Conservation (phyloP, 1,140 invertebrate genomes). For the Drosophila punjabiensis region DNA sequence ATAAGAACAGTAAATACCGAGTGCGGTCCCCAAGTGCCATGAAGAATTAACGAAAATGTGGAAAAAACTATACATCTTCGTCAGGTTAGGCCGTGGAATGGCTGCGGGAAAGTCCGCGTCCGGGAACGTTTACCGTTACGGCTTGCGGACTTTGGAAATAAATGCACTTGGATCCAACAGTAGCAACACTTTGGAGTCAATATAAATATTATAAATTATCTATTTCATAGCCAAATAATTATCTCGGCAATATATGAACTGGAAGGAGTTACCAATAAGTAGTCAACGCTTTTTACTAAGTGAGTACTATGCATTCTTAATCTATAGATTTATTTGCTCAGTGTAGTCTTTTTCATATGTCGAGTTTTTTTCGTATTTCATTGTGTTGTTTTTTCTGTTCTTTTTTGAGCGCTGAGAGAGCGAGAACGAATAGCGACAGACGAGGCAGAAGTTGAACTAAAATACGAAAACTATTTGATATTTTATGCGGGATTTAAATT, state of each 20-base stretch:
- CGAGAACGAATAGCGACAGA: conserved; percentile 56
- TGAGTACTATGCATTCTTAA: background rate
- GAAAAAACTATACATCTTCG: conserved; percentile 75
- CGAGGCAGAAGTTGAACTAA: conserved; percentile 70
- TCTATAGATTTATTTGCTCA: background rate
- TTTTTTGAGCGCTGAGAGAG: conserved; percentile 31
- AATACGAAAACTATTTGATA: conserved; percentile 82
- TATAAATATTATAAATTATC: background rate
- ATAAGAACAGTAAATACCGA: conserved; percentile 43
- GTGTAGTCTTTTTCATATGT: conserved; percentile 26
- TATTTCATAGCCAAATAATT: background rate
- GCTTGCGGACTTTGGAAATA: conserved; percentile 54
- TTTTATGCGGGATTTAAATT: conserved; percentile 85
- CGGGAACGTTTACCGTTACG: conserved; percentile 20
- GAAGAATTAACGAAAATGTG: conserved; percentile 68
- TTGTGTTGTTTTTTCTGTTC: conserved; percentile 19
- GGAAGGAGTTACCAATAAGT: background rate
- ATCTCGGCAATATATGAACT: background rate
- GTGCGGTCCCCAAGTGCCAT: conserved; percentile 65
- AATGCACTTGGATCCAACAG: background rate
- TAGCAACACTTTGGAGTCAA: background rate
- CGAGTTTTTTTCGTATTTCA: conserved; percentile 23
- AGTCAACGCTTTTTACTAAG: background rate
- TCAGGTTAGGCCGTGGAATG: conserved; percentile 38
- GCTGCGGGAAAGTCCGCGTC: background rate